Evolutionary conservation across 2,888 invertebrate species (phyloP), one percentile per base, ranked within the genome.

Genomic region (Lepidocyrtinus sp.): DNA sequence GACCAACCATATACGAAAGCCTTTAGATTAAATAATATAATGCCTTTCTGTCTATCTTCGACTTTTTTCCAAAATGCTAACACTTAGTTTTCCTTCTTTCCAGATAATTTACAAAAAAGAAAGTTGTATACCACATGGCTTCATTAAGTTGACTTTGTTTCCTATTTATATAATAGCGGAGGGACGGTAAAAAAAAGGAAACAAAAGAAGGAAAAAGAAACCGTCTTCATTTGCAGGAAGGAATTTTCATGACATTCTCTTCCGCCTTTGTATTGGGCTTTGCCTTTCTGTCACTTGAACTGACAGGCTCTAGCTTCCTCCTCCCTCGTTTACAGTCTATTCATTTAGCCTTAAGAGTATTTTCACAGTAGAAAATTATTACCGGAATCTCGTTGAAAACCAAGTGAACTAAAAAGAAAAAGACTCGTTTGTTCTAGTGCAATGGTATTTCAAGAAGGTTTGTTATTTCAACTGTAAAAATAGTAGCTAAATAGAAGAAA

Each of bases 141-240:
- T 72, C 72, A 72, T 72, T 72, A 62, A 72, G 22, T 72, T 63
- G 72, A 72, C 72, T 72, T 46, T 63, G 59, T 36, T 26, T 59
- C 27, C 36, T 45, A 55, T 63, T 72, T 36, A 22, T 36, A 36
- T 12, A 36, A 36, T 36, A 61, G 36, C 12, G 27, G 12, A 17
- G 61, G 36, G 59, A 46, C 36, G 36, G 36, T 25, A 45, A n/a
- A 25, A 63, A 24, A 36, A 50, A 55, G 22, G 21, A 70, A 70
- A 55, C 55, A 70, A 70, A 59, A 59, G 69, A 59, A 26, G n/a
- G 15, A 26, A 17, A 26, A 26, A 36, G 36, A 36, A 36, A 36
- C 36, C 36, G 36, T 36, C 36, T 36, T 36, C 36, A 36, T 36
- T 36, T 36, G 5, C 36, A 12, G 36, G 36, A 36, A 36, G 36